Conservation (phyloP, 2,888 invertebrate species). For the Antheraea yamamai region DNA sequence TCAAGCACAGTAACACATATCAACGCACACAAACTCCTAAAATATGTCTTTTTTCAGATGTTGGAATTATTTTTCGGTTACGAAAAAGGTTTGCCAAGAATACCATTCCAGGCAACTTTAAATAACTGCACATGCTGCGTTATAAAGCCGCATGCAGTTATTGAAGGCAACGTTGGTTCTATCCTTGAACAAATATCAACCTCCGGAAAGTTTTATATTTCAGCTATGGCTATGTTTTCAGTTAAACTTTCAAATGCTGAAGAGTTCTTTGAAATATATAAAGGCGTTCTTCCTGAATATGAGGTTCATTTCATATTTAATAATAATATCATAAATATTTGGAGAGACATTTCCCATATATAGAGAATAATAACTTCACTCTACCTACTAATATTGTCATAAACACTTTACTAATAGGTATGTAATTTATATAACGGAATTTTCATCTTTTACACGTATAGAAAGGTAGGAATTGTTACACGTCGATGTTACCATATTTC, state of each 20-base stretch:
- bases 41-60: constrained; percentile 46
- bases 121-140: constrained; percentile 89
- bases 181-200: constrained; percentile 89
- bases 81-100: constrained; percentile 53
- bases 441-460: too few species aligned
- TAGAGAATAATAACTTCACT: neutral
- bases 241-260: constrained; percentile 90
- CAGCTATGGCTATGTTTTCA: constrained; percentile 90
- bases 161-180: constrained; percentile 87
- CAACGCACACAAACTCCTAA: too few species aligned
- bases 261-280: constrained; percentile 96
- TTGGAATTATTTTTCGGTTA: constrained; percentile 65
- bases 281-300: constrained; percentile 90
- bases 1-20: too few species aligned
- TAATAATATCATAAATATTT: neutral
- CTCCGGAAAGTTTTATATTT: constrained; percentile 86
- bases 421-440: too few species aligned
- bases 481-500: too few species aligned
- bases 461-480: too few species aligned
- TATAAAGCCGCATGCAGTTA: constrained; percentile 94
- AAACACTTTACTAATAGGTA: too few species aligned
- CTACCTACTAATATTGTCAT: neutral
- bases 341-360: neutral
- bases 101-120: constrained; percentile 79
- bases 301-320: constrained; percentile 65